These are phyloP conservation scores for Leucophenga montana DNA, from an alignment of 2,888 invertebrate species.

Conservation along the genomic window DNA sequence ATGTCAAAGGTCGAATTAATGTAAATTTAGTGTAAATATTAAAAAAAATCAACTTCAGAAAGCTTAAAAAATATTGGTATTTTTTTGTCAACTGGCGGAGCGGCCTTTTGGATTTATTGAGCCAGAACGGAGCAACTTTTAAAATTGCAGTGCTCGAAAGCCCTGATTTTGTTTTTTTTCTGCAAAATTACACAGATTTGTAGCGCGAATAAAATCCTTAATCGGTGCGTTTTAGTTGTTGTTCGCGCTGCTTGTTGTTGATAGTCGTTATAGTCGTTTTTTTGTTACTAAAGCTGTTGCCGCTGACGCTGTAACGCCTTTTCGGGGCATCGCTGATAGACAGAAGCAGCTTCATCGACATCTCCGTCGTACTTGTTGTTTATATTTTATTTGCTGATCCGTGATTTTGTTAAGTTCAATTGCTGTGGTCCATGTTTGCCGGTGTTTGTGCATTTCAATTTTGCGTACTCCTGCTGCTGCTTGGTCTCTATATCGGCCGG, in stretches of 20 bases:
- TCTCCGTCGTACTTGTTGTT: conserved; percentile 5
- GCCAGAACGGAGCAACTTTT: no score
- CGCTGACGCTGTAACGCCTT: conserved; percentile 28
- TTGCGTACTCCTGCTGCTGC: not conserved
- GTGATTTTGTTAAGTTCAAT: not conserved
- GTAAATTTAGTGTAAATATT: no score
- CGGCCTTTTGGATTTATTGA: no score
- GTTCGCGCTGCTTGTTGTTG: conserved; percentile 7
- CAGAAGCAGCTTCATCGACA: not conserved
- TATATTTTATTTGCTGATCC: not conserved
- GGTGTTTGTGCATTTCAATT: not conserved
- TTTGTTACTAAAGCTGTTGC: conserved; percentile 12
- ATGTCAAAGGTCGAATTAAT: no score
- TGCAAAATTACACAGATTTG: conserved; percentile 26
- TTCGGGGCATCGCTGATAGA: conserved; percentile 27
- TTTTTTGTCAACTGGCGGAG: no score
- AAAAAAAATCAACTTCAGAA: no score
- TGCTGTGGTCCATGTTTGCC: not conserved
- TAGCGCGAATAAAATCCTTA: conserved; percentile 29
- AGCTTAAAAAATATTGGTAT: no score
- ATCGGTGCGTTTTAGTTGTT: conserved; percentile 25
- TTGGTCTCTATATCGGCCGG: not conserved
- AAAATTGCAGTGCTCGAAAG: no score
- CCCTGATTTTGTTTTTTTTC: not conserved
- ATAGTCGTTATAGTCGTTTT: conserved; percentile 6